phyloP scores from a whole-genome alignment of 2,888 invertebrate genomes.

The Pherbina coryleti region DNA sequence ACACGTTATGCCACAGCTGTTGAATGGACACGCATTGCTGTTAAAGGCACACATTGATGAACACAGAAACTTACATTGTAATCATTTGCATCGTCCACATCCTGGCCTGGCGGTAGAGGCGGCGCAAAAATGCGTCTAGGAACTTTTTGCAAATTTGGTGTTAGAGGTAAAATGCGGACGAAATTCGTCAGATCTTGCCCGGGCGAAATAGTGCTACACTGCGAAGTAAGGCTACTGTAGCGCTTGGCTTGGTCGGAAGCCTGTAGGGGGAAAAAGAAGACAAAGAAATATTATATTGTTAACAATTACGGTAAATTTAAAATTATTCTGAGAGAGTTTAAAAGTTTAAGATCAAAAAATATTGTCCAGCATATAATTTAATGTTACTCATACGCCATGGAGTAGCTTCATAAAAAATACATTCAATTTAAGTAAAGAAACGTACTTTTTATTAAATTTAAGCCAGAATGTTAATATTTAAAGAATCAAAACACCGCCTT shows the following conservation, averaged over 20 bases:
- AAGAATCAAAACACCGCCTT: too few species aligned
- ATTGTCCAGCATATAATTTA: too few species aligned
- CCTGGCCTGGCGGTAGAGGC: conserved; percentile 75
- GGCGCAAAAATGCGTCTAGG: conserved; percentile 74
- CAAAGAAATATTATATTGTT: background rate
- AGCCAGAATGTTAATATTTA: too few species aligned
- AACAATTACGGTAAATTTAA: too few species aligned
- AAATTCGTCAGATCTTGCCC: conserved; percentile 75
- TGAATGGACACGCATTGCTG: background rate
- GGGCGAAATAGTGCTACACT: conserved; percentile 80
- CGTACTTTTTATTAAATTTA: too few species aligned
- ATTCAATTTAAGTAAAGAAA: too few species aligned
- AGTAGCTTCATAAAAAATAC: too few species aligned
- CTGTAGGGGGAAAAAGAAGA: conserved; percentile 68
- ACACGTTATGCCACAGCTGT: too few species aligned
- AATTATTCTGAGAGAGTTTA: too few species aligned
- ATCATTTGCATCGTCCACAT: conserved; percentile 69
- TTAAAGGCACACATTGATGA: too few species aligned
- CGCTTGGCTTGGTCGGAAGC: conserved; percentile 85
- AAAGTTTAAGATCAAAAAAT: too few species aligned
- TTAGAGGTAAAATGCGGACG: conserved; percentile 77
- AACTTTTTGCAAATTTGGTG: conserved; percentile 70
- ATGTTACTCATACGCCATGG: too few species aligned
- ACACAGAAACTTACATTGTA: conserved; percentile 68
- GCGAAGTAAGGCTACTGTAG: conserved; percentile 83